Percentiles rank a stretch among this genome's conserved stretches.
phyloP scores from a whole-genome alignment of 2,888 invertebrate species.

The Drosophila pseudotakahashii region DNA sequence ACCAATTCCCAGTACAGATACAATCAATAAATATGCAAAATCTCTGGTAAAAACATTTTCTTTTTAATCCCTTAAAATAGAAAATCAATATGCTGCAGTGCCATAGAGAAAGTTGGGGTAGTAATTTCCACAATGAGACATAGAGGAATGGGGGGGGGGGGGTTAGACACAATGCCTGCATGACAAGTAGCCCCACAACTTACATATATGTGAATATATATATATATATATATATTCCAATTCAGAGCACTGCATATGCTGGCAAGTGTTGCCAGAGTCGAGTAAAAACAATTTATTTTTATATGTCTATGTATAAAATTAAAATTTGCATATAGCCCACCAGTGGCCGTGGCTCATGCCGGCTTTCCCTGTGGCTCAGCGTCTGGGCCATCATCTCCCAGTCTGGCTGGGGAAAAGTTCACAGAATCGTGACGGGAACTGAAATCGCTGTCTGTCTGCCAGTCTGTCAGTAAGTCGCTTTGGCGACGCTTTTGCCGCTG shows the following conservation, averaged over 20 bases:
- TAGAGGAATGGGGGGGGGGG: background rate
- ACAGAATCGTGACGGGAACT: constrained; percentile 36
- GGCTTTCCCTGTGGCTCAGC: constrained; percentile 13
- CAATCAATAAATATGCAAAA: constrained; percentile 47
- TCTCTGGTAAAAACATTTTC: constrained; percentile 46
- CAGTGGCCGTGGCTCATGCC: constrained; percentile 20
- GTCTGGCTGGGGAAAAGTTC: constrained; percentile 35
- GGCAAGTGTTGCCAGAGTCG: constrained; percentile 62
- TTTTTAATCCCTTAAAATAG: constrained; percentile 42
- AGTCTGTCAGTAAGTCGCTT: constrained; percentile 19
- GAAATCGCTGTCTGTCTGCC: constrained; percentile 27
- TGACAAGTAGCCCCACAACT: constrained; percentile 40
- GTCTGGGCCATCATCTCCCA: constrained; percentile 27
- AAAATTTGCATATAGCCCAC: constrained; percentile 64
- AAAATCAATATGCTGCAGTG: constrained; percentile 69
- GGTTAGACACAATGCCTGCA: constrained; percentile 53
- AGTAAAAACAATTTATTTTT: constrained; percentile 71
- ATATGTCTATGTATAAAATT: constrained; percentile 70
- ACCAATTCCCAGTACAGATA: constrained; percentile 22
- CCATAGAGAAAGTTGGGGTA: constrained; percentile 18
- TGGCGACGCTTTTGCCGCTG: constrained; percentile 19
- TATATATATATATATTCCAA: constrained; percentile 1
- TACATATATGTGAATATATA: constrained; percentile 7
- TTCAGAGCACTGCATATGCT: constrained; percentile 36
- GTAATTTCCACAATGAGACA: constrained; percentile 44